These are phyloP conservation scores for Conomelus anceps DNA, from an alignment of 2,888 invertebrate genomes.

Conservation along the genomic window DNA sequence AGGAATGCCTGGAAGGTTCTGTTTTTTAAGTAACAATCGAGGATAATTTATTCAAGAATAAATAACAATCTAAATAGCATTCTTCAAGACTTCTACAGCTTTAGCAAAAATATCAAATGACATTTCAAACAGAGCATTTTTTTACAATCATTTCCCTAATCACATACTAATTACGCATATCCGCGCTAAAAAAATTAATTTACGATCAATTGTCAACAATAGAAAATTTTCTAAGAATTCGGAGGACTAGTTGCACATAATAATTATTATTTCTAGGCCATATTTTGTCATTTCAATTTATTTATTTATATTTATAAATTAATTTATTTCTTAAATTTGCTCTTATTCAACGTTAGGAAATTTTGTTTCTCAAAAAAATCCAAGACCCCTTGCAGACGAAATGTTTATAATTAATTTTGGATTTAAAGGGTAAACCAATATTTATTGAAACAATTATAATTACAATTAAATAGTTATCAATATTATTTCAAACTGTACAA, in stretches of 20 bases:
- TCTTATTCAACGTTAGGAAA: background rate
- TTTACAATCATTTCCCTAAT: background rate
- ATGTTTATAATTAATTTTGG: no score
- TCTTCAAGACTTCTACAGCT: background rate
- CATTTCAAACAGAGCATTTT: background rate
- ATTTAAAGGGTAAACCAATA: background rate
- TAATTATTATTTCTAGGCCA: background rate
- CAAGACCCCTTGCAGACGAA: no score
- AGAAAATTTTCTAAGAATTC: background rate
- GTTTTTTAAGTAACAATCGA: background rate
- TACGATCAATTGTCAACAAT: background rate
- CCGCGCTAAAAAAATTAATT: background rate
- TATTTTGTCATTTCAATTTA: background rate
- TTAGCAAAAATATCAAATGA: background rate
- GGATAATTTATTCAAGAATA: background rate
- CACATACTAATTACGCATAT: background rate
- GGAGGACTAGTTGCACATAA: background rate
- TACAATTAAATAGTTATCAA: background rate
- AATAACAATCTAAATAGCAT: background rate
- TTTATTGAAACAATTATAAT: background rate
- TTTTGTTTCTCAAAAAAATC: no score
- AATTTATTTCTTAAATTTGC: background rate
- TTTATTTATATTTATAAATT: background rate
- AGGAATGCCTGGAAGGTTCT: background rate
- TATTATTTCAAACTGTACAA: background rate